Percentiles rank a stretch among this genome's conserved stretches.
Evolutionary conservation across 2,888 invertebrate species (phyloP).

Genomic region (Sycophila texana): DNA sequence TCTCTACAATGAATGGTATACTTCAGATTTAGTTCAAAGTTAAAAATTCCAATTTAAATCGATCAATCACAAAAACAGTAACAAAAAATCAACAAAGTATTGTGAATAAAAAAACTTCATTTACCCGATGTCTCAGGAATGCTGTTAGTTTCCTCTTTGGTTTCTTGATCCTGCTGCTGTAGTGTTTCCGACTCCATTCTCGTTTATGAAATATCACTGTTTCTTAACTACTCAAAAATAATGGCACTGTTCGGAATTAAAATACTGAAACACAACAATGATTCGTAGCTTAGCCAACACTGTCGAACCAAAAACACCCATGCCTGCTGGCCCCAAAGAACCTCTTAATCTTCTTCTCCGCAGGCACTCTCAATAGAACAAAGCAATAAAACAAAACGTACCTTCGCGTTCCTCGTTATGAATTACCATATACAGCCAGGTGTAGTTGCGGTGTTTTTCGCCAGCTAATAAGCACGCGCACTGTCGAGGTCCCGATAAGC

Average conservation of each 20-base stretch:
- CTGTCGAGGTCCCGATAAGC: not conserved
- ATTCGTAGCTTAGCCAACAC: no score
- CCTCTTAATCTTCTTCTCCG: not conserved
- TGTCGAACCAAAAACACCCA: not conserved
- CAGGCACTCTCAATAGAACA: not conserved
- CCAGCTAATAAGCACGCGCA: not conserved
- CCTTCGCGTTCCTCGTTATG: not conserved
- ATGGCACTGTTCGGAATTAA: constrained; percentile 40
- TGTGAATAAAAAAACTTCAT: not conserved
- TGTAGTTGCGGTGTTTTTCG: not conserved
- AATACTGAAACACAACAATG: constrained; percentile 13
- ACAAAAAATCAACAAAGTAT: not conserved
- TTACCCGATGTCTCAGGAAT: constrained; percentile 39
- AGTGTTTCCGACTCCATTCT: constrained; percentile 43
- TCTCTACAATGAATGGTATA: not conserved
- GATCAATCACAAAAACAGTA: not conserved
- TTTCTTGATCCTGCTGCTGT: constrained; percentile 36
- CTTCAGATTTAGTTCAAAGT: no score
- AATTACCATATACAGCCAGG: not conserved
- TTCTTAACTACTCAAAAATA: constrained; percentile 2
- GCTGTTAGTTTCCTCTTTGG: constrained; percentile 45
- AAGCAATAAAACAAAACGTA: not conserved
- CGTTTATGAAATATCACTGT: constrained; percentile 6
- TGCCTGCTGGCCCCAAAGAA: not conserved
- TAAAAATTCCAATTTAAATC: not conserved